These are phyloP conservation scores for Andinoacara biseriatus DNA, from an alignment of 2,113 vertebrate genomes.

Conservation along the genomic window DNA sequence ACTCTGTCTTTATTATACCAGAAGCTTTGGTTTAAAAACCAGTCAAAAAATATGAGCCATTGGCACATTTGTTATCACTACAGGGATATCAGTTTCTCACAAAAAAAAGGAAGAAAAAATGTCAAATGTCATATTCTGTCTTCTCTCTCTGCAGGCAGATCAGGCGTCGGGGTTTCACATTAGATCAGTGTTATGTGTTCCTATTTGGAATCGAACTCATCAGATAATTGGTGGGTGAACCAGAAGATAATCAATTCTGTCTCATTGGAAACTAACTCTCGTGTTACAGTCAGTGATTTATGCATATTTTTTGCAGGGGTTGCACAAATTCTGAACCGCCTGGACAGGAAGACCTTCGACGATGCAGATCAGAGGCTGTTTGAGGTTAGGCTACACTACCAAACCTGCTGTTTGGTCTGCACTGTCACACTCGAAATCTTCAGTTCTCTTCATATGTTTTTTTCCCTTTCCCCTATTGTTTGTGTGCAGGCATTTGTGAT, in stretches of 20 bases:
- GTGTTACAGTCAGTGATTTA: background rate
- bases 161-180: constrained; percentile 84
- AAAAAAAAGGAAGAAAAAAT: background rate
- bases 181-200: constrained; percentile 83
- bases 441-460: background rate
- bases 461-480: background rate
- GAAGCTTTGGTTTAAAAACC: background rate
- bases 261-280: background rate
- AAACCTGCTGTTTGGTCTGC: background rate
- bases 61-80: background rate
- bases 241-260: constrained; percentile 13
- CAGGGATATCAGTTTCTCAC: background rate
- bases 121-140: background rate
- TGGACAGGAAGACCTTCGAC: constrained; percentile 84
- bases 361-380: constrained; percentile 85
- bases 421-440: background rate
- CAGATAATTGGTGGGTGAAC: constrained; percentile 82
- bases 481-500: constrained; percentile 82
- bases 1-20: background rate
- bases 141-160: constrained; percentile 74
- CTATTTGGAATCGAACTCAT: constrained; percentile 86
- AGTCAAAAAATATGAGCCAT: background rate
- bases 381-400: constrained; percentile 71
- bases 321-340: constrained; percentile 83
- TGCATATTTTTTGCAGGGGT: constrained; percentile 71